Evolutionary conservation across 1,140 invertebrate genomes (phyloP).

Genomic region (Caerostris darwini): DNA sequence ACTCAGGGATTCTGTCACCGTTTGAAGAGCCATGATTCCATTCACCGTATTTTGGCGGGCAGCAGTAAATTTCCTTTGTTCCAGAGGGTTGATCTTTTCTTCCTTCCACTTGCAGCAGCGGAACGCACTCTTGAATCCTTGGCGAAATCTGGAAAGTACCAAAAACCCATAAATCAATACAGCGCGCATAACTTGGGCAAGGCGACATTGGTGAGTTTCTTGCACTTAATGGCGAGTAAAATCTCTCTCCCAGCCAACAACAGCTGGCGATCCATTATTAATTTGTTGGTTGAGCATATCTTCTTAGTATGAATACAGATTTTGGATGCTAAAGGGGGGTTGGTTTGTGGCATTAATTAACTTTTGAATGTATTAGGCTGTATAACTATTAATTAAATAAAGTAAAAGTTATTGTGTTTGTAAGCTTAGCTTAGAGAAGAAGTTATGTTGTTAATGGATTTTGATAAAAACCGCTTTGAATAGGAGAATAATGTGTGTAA

Average conservation of each 20-base stretch:
- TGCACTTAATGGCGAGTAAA: neutral
- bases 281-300: neutral
- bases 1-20: constrained; percentile 72
- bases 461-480: no score
- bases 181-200: neutral
- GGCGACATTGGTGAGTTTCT: neutral
- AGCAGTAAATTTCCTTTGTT: constrained; percentile 74
- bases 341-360: neutral
- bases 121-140: constrained; percentile 93
- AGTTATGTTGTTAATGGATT: no score
- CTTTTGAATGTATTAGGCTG: no score
- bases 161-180: constrained; percentile 26
- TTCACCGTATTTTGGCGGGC: constrained; percentile 78
- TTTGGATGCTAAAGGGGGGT: neutral
- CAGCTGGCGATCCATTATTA: neutral
- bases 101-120: constrained; percentile 81
- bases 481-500: no score
- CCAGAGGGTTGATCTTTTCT: constrained; percentile 75
- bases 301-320: neutral
- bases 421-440: no score
- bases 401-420: no score
- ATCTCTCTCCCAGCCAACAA: neutral
- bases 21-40: constrained; percentile 77
- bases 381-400: no score
- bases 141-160: constrained; percentile 83